Evolutionary conservation across 2,113 vertebrate species (phyloP).

Genomic region (Gallinago jamesoni): DNA sequence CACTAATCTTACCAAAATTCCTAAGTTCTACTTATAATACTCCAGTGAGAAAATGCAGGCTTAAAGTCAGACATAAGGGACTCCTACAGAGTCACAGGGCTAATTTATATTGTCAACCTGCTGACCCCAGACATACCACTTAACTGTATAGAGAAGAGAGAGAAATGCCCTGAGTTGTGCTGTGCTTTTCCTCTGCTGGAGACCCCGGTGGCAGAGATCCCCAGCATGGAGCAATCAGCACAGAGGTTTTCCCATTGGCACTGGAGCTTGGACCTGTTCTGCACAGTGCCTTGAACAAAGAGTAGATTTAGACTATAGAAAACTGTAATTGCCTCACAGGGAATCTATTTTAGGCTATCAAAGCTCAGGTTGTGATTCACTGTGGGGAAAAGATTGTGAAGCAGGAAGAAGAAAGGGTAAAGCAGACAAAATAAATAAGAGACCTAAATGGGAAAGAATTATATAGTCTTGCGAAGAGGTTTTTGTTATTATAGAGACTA

Average conservation of each 20-base stretch:
- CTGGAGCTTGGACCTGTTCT: not conserved
- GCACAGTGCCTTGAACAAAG: not conserved
- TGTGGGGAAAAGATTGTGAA: not conserved
- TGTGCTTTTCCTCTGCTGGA: not conserved
- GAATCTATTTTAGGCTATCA: not conserved
- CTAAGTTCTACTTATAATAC: not conserved
- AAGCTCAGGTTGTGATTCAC: not conserved
- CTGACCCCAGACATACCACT: not conserved
- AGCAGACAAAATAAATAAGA: not conserved
- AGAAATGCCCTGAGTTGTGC: not conserved
- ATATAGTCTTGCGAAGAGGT: not conserved
- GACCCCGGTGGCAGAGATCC: accelerated
- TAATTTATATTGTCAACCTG: accelerated
- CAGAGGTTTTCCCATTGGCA: not conserved
- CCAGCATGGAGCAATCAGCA: not conserved
- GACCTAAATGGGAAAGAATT: not conserved
- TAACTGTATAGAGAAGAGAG: not conserved
- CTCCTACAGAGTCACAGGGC: not conserved
- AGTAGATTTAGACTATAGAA: not conserved
- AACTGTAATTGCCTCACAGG: not conserved
- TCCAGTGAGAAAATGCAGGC: not conserved
- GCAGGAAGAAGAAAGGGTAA: not conserved
- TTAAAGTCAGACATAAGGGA: not conserved
- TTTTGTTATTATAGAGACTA: not conserved
- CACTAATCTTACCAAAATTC: not conserved